phyloP scores from a whole-genome alignment of 2,113 vertebrate species.

The Mola mola region DNA sequence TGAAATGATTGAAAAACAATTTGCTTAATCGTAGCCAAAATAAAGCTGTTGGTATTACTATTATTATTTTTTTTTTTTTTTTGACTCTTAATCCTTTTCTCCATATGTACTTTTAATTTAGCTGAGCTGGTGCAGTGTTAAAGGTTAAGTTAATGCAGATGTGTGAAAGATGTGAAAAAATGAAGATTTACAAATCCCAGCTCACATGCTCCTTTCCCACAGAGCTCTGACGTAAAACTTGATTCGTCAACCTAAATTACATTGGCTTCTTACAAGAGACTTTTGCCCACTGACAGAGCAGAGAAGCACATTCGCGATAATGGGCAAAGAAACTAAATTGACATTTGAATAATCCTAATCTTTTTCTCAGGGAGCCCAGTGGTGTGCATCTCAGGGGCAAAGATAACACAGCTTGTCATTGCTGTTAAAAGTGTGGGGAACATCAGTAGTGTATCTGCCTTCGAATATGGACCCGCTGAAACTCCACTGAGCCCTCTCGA shows the following conservation, averaged over 20 bases:
- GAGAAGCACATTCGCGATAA: slow-evolving; percentile 42
- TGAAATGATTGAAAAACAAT: no score
- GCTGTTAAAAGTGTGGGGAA: slow-evolving; percentile 22
- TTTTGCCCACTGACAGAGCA: slow-evolving; percentile 37
- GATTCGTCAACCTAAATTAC: slow-evolving; percentile 55
- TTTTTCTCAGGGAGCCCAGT: slow-evolving; percentile 34
- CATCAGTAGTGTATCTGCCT: slow-evolving; percentile 21
- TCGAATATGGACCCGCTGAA: slow-evolving; percentile 37
- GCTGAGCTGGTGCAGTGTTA: neutral
- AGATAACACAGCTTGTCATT: slow-evolving; percentile 47
- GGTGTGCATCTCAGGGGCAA: slow-evolving; percentile 53
- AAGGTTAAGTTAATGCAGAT: neutral
- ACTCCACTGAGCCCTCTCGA: slow-evolving; percentile 30
- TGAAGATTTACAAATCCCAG: slow-evolving; percentile 18
- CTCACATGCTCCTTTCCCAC: slow-evolving; percentile 11
- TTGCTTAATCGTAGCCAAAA: no score
- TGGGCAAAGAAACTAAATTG: slow-evolving; percentile 61
- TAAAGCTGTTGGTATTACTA: no score
- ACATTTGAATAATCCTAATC: slow-evolving; percentile 75
- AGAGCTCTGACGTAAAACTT: slow-evolving; percentile 42
- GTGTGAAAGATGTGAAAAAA: slow-evolving; percentile 18
- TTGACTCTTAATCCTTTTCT: neutral
- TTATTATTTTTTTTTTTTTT: no score
- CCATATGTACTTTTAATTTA: neutral
- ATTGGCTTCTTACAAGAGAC: slow-evolving; percentile 38